A percentile compares a stretch with the other conserved stretches of the same genome.
Evolutionary conservation across 35 echinoderm and acorn worm species (phyloP).

Genomic region (Nesometra sesokonis): DNA sequence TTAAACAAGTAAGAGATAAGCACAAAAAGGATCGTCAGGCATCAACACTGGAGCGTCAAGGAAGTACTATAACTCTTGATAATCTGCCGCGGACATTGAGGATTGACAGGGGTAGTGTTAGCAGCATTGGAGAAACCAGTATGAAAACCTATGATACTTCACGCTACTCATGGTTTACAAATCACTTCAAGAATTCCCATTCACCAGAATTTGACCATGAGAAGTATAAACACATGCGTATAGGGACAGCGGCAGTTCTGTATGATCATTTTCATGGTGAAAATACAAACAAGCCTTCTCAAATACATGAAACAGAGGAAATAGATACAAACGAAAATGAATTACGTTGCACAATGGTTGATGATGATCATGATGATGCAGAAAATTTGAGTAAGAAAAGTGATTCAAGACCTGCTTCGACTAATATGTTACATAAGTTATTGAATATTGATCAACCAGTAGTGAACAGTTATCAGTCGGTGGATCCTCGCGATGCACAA

Average conservation of each 20-base stretch:
- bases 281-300: background rate
- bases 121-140: conserved; percentile 12
- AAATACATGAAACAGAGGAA: background rate
- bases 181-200: background rate
- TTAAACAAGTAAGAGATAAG: background rate
- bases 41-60: background rate
- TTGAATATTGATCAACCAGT: background rate
- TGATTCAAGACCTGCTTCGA: background rate
- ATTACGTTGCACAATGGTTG: background rate
- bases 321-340: background rate
- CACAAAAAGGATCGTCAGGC: background rate
- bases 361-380: background rate
- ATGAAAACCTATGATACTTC: conserved; percentile 20
- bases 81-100: conserved; percentile 16
- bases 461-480: background rate
- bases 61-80: conserved; percentile 9
- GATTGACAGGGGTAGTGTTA: conserved; percentile 11
- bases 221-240: conserved; percentile 19
- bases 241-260: conserved; percentile 39
- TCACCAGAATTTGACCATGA: conserved; percentile 12
- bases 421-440: background rate
- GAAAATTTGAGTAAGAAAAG: background rate
- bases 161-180: background rate
- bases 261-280: conserved; percentile 26
- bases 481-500: conserved; percentile 3